Base-by-base conservation (phyloP, 2,888 invertebrate species). In the Hypsopygia costalis region DNA sequence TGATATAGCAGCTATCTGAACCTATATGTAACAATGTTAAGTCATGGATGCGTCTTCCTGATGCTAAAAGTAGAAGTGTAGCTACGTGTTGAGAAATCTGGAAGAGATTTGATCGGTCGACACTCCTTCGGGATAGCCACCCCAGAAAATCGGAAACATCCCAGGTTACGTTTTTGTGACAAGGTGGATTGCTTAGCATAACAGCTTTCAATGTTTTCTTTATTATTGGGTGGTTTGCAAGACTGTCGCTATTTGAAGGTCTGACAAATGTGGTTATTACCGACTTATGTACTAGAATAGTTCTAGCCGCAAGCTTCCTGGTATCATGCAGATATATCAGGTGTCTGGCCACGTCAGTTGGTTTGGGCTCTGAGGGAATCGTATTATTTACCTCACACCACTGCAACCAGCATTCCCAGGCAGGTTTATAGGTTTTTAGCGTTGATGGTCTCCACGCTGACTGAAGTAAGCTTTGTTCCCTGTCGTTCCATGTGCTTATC, bases 361-460 rank as follows among this genome's bases (percentile, higher is more conserved):
- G n/a, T n/a, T n/a, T n/a, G n/a, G n/a, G n/a, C n/a, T n/a, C n/a
- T n/a, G n/a, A n/a, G n/a, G n/a, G n/a, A n/a, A n/a, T n/a, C n/a
- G n/a, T n/a, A n/a, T n/a, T n/a, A n/a, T n/a, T n/a, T n/a, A n/a
- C n/a, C n/a, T n/a, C n/a, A n/a, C n/a, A n/a, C 52, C 54, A 52
- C 3, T 6, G 1, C 3, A 6, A n/a, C 52, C 55, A 55, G 6
- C 37, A 33, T 10, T 31, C 12, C 52, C 51, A 49, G 0, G 46
- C 48, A 4, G 47, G 21, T 6, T 11, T 35, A 20, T 52, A 52
- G 1, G 49, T 49, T 22, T 38, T 43, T 1, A 44, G 9, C 1
- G 52, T 43, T 0, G 49, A 49, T 7, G 31, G 21, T 6, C 55
- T 29, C 52, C 55, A 55, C 0, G 49, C 28, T 6, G 39, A 16